phyloP scores from a whole-genome alignment of 2,113 vertebrate species.

The Dermatemys mawii region DNA sequence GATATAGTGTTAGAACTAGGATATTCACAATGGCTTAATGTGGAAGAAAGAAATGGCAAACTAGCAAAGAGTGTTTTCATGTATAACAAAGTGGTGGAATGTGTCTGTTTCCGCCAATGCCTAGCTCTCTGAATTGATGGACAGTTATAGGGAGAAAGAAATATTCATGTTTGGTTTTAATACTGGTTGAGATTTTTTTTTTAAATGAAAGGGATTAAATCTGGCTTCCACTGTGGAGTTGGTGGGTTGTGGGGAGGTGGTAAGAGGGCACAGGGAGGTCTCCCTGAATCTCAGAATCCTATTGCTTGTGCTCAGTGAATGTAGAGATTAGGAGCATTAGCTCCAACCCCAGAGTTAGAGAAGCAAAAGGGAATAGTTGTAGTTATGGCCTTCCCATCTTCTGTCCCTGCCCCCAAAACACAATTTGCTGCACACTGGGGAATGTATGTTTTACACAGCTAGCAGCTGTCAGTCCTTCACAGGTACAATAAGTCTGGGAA shows the following conservation, averaged over 20 bases:
- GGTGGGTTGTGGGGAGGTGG: no score
- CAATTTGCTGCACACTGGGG: neutral
- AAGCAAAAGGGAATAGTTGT: accelerated
- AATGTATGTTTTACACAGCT: neutral
- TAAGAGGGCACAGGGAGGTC: neutral
- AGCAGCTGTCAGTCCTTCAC: neutral
- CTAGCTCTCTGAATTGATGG: neutral
- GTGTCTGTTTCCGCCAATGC: accelerated
- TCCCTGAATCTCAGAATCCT: neutral
- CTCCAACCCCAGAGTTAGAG: accelerated
- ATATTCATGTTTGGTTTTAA: neutral
- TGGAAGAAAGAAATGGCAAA: neutral
- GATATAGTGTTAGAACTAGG: accelerated
- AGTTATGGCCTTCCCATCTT: neutral
- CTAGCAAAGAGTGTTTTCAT: neutral
- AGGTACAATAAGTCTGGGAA: neutral
- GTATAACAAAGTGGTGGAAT: accelerated
- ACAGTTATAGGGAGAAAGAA: neutral
- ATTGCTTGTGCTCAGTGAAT: neutral
- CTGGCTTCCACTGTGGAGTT: neutral
- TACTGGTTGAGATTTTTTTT: neutral
- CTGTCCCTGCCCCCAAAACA: neutral
- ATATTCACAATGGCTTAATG: neutral
- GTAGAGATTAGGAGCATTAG: neutral
- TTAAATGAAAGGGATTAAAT: neutral